phyloP scores from a whole-genome alignment of 2,888 invertebrate species.

The Smittia aterrima region DNA sequence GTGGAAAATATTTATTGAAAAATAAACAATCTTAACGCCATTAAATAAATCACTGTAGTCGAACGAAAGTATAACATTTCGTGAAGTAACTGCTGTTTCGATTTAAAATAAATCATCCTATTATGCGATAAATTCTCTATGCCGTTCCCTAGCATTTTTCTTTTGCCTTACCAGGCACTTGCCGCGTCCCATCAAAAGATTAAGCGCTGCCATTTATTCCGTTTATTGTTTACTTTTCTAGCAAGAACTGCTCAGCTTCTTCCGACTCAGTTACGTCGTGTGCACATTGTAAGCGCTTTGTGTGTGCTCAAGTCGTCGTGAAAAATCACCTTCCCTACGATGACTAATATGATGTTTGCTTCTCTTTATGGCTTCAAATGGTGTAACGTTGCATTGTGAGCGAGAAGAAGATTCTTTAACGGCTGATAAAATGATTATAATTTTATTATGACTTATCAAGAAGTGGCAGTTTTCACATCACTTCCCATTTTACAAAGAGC shows the following conservation, averaged over 20 bases:
- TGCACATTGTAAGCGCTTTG: slow-evolving; percentile 22
- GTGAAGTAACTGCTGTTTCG: slow-evolving; percentile 31
- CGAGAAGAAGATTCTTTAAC: slow-evolving; percentile 21
- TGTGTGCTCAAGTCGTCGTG: slow-evolving; percentile 20
- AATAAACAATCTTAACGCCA: slow-evolving; percentile 41
- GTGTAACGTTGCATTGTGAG: neutral
- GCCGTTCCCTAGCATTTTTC: neutral
- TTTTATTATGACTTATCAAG: slow-evolving; percentile 41
- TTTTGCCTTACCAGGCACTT: neutral
- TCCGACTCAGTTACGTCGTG: neutral
- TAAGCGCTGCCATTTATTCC: slow-evolving; percentile 21
- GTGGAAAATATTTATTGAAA: slow-evolving; percentile 40
- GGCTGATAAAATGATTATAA: slow-evolving; percentile 40
- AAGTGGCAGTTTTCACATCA: slow-evolving; percentile 41
- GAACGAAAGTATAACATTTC: slow-evolving; percentile 29
- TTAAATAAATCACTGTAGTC: slow-evolving; percentile 39
- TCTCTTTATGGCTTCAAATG: neutral
- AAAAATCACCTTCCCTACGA: slow-evolving; percentile 11
- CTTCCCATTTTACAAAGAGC: slow-evolving; percentile 28
- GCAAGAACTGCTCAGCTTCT: neutral
- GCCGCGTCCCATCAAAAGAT: slow-evolving; percentile 26
- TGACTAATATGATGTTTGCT: slow-evolving; percentile 17
- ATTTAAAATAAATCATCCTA: slow-evolving; percentile 41
- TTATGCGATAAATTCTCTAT: slow-evolving; percentile 35
- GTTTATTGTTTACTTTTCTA: slow-evolving; percentile 6